Evolutionary conservation across 2,797 vertebrate species (phyloP), one percentile per base, ranked within the genome.

Genomic region (Morelia viridis): DNA sequence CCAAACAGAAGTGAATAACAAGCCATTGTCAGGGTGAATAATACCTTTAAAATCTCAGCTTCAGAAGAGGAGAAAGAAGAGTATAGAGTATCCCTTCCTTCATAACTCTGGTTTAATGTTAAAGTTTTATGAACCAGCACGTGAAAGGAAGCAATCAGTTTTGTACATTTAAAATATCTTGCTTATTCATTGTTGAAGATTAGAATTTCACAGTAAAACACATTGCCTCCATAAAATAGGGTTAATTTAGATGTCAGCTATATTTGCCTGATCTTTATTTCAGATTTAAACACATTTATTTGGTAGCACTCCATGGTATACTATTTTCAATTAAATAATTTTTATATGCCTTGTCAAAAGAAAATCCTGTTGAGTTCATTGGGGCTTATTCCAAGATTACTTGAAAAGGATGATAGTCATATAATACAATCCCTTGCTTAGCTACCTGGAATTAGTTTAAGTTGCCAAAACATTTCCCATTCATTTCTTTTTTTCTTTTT

Each of bases 31-130:
- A 41, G 92, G 91, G 24, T 93, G 41, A 93, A 91, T 85, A 61
- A 90, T 93, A 65, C 64, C 93, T 91, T 90, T 35, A 94, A 50
- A 89, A 60, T 89, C 85, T 95, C 91, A 87, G 90, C 64, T 87
- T 95, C 91, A 96, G 87, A 93, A 86, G 89, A 95, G 90, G 41
- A 92, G 93, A 95, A 94, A 93, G 41, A 95, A 91, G 92, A 91
- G 87, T 61, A 87, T 65, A 62, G 94, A 87, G 10, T 89, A 57
- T 46, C 22, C 60, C 4, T 50, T 62, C n/a, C 15, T 6, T 35
- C 71, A 41, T 35, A 58, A 41, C 41, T 19, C 28, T 35, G 19
- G 88, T 50, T 11, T 90, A 53, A 71, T 5, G 6, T 92, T 88
- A 5, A 1, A 83, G 15, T 11, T 62, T 90, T 90, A 28, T 92